These are phyloP conservation scores for Sarcophilus harrisii DNA, from an alignment of 2,797 vertebrate genomes.

Conservation along the genomic window DNA sequence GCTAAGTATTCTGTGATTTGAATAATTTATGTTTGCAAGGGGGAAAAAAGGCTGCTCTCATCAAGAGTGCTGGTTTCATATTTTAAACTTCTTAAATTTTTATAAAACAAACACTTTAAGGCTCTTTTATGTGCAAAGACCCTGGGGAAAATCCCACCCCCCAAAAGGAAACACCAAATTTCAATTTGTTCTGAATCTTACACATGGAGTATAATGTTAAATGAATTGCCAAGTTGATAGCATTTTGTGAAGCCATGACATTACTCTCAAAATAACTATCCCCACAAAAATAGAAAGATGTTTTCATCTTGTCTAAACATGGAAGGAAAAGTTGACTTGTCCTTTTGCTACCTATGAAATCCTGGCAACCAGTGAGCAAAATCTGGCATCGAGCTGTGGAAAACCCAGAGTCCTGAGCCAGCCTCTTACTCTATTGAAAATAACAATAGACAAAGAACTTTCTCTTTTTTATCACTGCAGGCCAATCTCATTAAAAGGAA, in stretches of 20 bases:
- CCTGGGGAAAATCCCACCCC: not conserved
- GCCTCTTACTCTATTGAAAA: not conserved
- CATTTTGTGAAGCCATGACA: not conserved
- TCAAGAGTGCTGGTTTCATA: not conserved
- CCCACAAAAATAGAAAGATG: not conserved
- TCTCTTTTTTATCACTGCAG: constrained; percentile 17
- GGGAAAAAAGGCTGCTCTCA: not conserved
- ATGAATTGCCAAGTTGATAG: not conserved
- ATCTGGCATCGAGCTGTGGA: constrained; percentile 19
- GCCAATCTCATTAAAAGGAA: not conserved
- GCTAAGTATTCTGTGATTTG: not conserved
- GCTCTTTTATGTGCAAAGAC: not conserved
- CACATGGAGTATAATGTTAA: not conserved
- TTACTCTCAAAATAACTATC: not conserved
- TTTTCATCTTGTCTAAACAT: not conserved
- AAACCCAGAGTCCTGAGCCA: not conserved
- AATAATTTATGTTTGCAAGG: not conserved
- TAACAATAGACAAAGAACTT: not conserved
- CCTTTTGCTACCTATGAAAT: constrained; percentile 46
- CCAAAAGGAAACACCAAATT: not conserved
- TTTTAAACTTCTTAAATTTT: not conserved
- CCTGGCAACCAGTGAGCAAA: constrained; percentile 43
- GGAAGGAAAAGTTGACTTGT: not conserved
- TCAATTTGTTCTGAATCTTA: not conserved
- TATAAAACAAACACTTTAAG: not conserved